Base-by-base conservation (phyloP, 53 echinoderm and acorn worm species). In the Zoroaster sp. region DNA sequence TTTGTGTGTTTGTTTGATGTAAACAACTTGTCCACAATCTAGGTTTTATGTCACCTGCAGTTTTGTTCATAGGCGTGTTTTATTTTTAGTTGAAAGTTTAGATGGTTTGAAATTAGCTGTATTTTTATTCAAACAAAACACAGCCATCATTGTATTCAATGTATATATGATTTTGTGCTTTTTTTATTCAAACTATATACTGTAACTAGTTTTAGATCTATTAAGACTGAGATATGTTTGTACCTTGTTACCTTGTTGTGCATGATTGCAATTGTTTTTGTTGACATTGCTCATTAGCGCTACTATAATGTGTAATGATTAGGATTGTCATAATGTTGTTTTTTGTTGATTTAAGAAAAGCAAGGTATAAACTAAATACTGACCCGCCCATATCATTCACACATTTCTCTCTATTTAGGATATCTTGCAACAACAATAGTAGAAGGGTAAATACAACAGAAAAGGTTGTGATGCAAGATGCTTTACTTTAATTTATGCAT, bases 111-210 rank as follows among this genome's bases (percentile, higher is more conserved):
- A 39, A 54, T 30, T 14, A 0, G 31, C 18, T 80, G 15, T 17
- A 14, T 66, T 30, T 1, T 39, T 14, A 40, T 63, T 39, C 13
- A 63, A 36, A 59, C 46, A 35, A 28, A 37, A 67, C 47, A 80
- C 67, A 66, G 67, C 81, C 44, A 36, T 81, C 18, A 55, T 55
- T 42, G 67, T 67, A 81, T 81, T 81, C 66, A 81, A 42, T 81
- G 81, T 81, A 81, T 66, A 81, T 67, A 81, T 36, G 20, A 59
- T 80, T 80, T 80, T 42, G 67, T 81, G 67, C 20, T 66, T 81
- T 81, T 78, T 81, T 81, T 35, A 32, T 32, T 47, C 47, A 76
- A 69, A 81, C 31, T 65, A n/a, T 40, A 63, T 55, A 59, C 7
- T 68, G 80, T 80, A 80, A 80, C 28, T 59, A 59, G 63, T 59